A percentile compares a stretch with the other conserved stretches of the same genome.
phyloP scores from a whole-genome alignment of 2,113 vertebrate species.

The Trogon surrucura region DNA sequence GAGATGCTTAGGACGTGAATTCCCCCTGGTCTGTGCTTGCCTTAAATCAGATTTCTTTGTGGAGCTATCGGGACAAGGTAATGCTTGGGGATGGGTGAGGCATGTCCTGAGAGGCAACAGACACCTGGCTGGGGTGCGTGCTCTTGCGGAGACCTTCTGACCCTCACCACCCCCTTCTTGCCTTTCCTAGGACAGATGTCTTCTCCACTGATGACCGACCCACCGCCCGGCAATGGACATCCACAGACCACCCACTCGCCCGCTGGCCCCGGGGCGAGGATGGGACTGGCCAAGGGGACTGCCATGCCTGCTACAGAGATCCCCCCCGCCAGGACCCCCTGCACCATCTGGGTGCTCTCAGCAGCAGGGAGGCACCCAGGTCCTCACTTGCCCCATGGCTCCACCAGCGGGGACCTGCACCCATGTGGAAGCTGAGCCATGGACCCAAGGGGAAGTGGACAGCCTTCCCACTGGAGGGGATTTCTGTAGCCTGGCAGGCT shows the following conservation, averaged over 20 bases:
- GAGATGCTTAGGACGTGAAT: fast-evolving
- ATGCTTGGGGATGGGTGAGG: neutral
- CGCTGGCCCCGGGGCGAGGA: fast-evolving
- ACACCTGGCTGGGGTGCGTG: fast-evolving
- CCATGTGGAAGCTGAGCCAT: neutral
- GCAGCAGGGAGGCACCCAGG: neutral
- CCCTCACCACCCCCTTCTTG: neutral
- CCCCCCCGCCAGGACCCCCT: neutral
- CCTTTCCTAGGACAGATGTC: neutral
- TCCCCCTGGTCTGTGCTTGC: neutral
- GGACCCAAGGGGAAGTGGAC: neutral
- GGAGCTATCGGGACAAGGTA: neutral
- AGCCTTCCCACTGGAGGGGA: neutral
- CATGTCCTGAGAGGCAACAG: fast-evolving
- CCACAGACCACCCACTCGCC: neutral
- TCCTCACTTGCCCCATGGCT: fast-evolving
- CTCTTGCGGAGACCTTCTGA: neutral
- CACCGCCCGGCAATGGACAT: neutral
- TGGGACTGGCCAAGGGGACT: neutral
- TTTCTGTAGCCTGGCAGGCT: neutral
- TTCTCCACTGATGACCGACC: neutral
- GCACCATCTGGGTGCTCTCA: neutral
- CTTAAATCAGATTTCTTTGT: neutral
- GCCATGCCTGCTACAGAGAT: neutral
- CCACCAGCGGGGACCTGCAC: neutral